These are phyloP conservation scores for Steinernema carpocapsae DNA, from an alignment of 2,888 invertebrate species.

Conservation along the genomic window DNA sequence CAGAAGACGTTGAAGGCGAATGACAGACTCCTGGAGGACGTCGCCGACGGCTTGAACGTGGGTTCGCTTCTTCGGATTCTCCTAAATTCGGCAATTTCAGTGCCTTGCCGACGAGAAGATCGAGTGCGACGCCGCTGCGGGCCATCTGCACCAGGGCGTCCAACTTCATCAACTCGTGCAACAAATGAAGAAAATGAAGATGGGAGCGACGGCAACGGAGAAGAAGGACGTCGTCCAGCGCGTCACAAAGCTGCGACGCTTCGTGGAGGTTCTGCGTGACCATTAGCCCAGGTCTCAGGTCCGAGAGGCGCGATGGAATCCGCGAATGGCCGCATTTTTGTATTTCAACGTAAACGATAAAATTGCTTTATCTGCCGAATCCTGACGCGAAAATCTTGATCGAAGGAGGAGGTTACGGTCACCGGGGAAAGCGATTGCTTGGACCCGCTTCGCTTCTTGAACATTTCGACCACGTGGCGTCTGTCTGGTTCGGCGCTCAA, in stretches of 20 bases:
- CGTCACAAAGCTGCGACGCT: constrained; percentile 14
- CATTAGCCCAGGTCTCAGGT: no score
- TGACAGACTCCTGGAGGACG: neutral
- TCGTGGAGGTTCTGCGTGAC: no score
- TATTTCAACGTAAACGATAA: no score
- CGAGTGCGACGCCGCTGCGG: constrained; percentile 14
- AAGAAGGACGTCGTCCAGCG: constrained; percentile 9
- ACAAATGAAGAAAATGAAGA: constrained; percentile 5
- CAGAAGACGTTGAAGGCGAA: neutral
- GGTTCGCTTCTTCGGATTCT: neutral
- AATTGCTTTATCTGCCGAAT: no score
- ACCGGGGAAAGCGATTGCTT: no score
- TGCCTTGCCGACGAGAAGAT: constrained; percentile 15
- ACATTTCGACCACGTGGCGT: no score
- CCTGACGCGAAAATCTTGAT: no score
- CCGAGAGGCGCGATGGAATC: no score
- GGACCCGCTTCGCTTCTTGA: no score
- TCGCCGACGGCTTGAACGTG: neutral
- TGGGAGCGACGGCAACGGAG: neutral
- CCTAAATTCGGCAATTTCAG: neutral
- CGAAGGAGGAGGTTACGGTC: no score
- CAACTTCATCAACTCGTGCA: neutral
- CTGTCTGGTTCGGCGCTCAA: no score
- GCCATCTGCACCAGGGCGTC: neutral
- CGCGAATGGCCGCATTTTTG: no score